These are phyloP conservation scores for Botia almorhae DNA, from an alignment of 2,797 vertebrate species.

Conservation along the genomic window DNA sequence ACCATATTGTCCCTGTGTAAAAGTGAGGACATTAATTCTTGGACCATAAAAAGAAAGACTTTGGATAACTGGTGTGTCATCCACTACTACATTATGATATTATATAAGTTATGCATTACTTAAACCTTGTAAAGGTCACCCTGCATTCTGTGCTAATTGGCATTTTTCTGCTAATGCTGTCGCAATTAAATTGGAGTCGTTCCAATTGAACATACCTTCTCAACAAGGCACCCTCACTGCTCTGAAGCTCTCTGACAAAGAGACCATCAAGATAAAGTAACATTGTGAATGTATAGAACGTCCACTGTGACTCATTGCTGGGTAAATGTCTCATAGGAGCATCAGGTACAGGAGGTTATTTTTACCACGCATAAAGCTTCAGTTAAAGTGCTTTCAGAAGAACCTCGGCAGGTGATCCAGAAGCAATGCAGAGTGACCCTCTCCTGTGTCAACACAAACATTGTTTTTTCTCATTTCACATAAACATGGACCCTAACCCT, in stretches of 20 bases:
- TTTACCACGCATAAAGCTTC: conserved; percentile 16
- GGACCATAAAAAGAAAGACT: too few relatives aligned
- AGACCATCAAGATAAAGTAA: not conserved
- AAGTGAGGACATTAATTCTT: too few relatives aligned
- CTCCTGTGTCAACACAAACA: conserved; percentile 38
- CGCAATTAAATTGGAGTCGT: not conserved
- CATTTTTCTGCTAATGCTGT: not conserved
- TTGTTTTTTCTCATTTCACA: conserved; percentile 12
- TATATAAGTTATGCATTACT: not conserved
- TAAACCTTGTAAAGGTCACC: not conserved
- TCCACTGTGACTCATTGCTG: conserved; percentile 10
- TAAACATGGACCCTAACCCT: conserved; percentile 5
- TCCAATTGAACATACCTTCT: not conserved
- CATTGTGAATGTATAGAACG: not conserved
- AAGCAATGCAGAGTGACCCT: conserved; percentile 32
- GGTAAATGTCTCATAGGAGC: not conserved
- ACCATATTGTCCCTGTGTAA: too few relatives aligned
- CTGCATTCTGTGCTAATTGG: not conserved
- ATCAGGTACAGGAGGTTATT: not conserved
- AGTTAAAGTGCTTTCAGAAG: conserved; percentile 24
- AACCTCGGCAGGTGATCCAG: conserved; percentile 22
- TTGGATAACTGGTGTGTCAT: not conserved
- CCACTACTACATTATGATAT: not conserved
- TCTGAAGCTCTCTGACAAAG: not conserved
- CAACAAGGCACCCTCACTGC: not conserved